Percentiles rank a stretch among this genome's conserved stretches.
Conservation (phyloP, 2,888 invertebrate genomes). For the Plagodis dolabraria region DNA sequence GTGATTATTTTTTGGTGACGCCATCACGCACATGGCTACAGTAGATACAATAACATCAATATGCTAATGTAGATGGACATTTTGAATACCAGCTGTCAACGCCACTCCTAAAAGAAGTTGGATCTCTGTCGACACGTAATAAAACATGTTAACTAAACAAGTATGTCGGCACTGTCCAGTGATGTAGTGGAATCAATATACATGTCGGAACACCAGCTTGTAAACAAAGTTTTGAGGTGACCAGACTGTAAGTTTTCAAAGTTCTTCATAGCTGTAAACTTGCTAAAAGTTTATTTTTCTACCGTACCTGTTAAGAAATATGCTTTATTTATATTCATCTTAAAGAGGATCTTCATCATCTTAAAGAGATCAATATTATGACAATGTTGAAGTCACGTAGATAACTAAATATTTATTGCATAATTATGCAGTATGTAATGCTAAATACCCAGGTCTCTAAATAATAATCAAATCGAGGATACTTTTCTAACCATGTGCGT, state of each 20-base stretch:
- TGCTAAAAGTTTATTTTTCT: no score
- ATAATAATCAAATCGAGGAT: no score
- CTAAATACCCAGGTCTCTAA: no score
- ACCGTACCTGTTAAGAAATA: no score
- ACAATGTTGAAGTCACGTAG: no score
- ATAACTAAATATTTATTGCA: no score
- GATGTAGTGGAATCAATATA: slow-evolving; percentile 25
- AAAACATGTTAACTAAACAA: slow-evolving; percentile 24
- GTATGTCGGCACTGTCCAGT: slow-evolving; percentile 7
- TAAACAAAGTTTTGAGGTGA: slow-evolving; percentile 21
- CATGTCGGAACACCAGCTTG: slow-evolving; percentile 2
- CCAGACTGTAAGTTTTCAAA: neutral
- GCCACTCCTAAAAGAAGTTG: slow-evolving; percentile 8
- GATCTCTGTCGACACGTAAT: slow-evolving; percentile 16
- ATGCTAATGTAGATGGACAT: slow-evolving; percentile 13
- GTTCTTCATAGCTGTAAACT: no score
- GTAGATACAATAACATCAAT: slow-evolving; percentile 12
- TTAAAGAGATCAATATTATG: no score
- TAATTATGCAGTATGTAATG: no score
- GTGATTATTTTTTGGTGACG: slow-evolving; percentile 11
- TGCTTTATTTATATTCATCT: no score
- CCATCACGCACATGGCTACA: slow-evolving; percentile 12
- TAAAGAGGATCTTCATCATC: no score
- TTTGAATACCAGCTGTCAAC: slow-evolving; percentile 18
- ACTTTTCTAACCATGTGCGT: no score